Conservation (phyloP, 2,113 vertebrate genomes). For the Sorex araneus region DNA sequence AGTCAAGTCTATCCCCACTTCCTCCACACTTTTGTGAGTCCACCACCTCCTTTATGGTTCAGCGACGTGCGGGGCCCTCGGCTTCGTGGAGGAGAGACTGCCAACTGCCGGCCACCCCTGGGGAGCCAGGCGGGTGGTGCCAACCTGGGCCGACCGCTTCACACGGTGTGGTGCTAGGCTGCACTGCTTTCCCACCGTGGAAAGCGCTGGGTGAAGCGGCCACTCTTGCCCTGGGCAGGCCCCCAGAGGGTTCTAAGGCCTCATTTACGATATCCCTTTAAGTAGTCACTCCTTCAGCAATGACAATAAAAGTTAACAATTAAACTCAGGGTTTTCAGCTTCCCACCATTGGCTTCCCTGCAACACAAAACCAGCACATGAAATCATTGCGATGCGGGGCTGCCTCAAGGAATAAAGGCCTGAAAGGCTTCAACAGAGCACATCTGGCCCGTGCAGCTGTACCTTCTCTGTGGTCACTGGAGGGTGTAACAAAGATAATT, state of each 20-base stretch:
- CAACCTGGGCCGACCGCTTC: conserved; percentile 40
- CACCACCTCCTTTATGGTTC: neutral
- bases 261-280: conserved; percentile 77
- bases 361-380: conserved; percentile 82
- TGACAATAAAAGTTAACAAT: conserved; percentile 90
- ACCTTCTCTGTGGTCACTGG: conserved; percentile 64
- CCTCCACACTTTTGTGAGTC: neutral
- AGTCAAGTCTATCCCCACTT: neutral
- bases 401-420: conserved; percentile 75
- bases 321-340: conserved; percentile 85
- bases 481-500: conserved; percentile 81
- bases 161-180: conserved; percentile 50
- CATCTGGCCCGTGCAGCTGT: conserved; percentile 83
- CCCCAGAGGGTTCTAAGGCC: conserved; percentile 32
- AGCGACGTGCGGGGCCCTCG: conserved; percentile 39
- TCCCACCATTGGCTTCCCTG: conserved; percentile 76
- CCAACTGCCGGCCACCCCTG: neutral
- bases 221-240: conserved; percentile 37
- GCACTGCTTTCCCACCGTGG: conserved; percentile 66
- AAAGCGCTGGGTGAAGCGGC: conserved; percentile 49
- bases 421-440: conserved; percentile 72
- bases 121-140: neutral
- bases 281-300: conserved; percentile 77
- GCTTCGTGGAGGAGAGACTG: conserved; percentile 25
- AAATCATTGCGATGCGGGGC: conserved; percentile 71